Conservation (phyloP, 2,888 invertebrate species). For the Eristalis arbustorum region DNA sequence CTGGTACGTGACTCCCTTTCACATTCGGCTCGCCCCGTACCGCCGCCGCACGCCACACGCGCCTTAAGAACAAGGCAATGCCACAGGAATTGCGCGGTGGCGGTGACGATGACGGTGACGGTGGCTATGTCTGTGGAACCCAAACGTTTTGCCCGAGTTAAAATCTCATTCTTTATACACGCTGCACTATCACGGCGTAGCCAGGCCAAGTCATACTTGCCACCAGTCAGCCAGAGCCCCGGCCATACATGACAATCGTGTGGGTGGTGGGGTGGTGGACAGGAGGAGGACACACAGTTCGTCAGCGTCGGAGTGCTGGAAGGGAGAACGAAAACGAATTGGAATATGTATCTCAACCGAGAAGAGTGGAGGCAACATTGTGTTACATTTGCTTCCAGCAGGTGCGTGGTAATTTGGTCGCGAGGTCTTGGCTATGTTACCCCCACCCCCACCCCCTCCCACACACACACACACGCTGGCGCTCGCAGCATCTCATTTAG, state of each 20-base stretch:
- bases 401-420: constrained; percentile 51
- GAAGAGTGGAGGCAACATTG: constrained; percentile 14
- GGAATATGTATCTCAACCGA: constrained; percentile 24
- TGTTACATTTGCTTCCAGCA: constrained; percentile 37
- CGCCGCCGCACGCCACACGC: not conserved
- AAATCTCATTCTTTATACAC: constrained; percentile 46
- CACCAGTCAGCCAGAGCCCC: constrained; percentile 2
- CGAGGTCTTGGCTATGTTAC: not conserved
- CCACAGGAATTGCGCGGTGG: not conserved
- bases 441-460: too few species aligned
- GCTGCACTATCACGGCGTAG: constrained; percentile 27
- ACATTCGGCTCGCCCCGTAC: constrained; percentile 39
- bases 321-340: constrained; percentile 21
- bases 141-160: constrained; percentile 44
- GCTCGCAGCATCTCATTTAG: not conserved
- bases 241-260: not conserved
- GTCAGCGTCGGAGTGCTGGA: not conserved
- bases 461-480: not conserved
- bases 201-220: constrained; percentile 2
- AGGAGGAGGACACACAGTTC: not conserved
- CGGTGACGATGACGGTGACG: too few species aligned
- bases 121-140: constrained; percentile 10
- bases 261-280: not conserved
- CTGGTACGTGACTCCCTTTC: constrained; percentile 65
- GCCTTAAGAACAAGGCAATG: not conserved